Conservation (phyloP, 2,888 invertebrate genomes). For the Omphaloscelis lunosa region DNA sequence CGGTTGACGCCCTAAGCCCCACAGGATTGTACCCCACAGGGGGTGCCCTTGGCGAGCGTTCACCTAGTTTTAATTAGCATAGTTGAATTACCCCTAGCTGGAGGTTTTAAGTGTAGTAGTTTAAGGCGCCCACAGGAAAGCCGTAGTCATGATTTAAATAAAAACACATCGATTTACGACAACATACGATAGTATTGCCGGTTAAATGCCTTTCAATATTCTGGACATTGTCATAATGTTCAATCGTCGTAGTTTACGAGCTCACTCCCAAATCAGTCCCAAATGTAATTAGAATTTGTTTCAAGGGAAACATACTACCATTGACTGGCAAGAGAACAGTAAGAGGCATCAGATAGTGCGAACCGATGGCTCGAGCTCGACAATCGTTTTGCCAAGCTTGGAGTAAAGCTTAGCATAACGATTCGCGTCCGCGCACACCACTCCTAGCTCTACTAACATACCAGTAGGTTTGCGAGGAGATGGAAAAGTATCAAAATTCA, state of each 20-base stretch:
- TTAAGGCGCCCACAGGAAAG: too few species aligned
- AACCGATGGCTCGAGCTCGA: background rate
- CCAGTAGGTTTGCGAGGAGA: background rate
- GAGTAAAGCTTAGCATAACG: too few species aligned
- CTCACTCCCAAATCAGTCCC: background rate
- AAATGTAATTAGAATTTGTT: background rate
- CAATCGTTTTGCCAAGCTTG: too few species aligned
- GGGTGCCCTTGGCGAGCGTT: too few species aligned
- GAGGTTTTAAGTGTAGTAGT: too few species aligned
- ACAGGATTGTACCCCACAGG: too few species aligned
- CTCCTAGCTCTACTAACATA: background rate
- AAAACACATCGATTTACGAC: constrained; percentile 48
- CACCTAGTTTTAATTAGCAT: too few species aligned
- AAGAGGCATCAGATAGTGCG: background rate
- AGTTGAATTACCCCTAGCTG: too few species aligned
- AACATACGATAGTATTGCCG: constrained; percentile 33
- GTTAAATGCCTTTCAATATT: constrained; percentile 28
- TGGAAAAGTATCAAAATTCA: background rate
- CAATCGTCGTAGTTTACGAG: background rate
- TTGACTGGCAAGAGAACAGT: constrained; percentile 2
- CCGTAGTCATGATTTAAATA: too few species aligned
- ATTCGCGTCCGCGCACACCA: background rate
- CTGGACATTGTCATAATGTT: constrained; percentile 26
- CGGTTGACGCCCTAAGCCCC: too few species aligned
- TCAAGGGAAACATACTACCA: background rate